Evolutionary conservation across 2,797 vertebrate genomes (phyloP).

Genomic region (Lepus oiostolus): DNA sequence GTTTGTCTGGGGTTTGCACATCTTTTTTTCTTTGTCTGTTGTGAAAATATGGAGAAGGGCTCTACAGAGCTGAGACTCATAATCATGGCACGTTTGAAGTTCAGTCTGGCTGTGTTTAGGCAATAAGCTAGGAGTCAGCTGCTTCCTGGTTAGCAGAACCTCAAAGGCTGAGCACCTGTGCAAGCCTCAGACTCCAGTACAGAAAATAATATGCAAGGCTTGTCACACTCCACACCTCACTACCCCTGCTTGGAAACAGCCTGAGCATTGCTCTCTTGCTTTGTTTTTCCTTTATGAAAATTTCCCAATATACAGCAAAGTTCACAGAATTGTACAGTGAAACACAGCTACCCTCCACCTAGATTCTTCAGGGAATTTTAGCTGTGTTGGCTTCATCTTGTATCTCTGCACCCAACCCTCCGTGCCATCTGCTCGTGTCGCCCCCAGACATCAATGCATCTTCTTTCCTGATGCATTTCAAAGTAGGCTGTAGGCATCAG

Average conservation of each 20-base stretch:
- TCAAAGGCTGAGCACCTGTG: not conserved
- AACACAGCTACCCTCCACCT: not conserved
- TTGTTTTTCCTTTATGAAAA: not conserved
- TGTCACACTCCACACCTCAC: not conserved
- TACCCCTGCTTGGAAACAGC: not conserved
- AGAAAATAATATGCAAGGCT: not conserved
- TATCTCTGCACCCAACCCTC: not conserved
- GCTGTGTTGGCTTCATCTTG: not conserved
- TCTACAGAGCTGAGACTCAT: not conserved
- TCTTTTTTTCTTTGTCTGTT: slow-evolving; percentile 18
- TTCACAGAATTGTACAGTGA: not conserved
- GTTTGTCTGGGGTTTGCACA: not conserved
- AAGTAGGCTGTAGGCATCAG: not conserved
- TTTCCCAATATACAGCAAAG: slow-evolving; percentile 8
- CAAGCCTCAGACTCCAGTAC: not conserved
- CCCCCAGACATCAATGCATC: not conserved
- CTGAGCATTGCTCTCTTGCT: not conserved
- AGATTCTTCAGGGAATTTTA: not conserved
- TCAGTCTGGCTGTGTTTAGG: not conserved
- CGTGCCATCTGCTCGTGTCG: not conserved
- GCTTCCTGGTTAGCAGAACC: not conserved
- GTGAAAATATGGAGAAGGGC: slow-evolving; percentile 36
- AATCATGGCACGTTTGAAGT: not conserved
- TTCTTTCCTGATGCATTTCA: slow-evolving; percentile 13
- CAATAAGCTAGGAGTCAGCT: not conserved